These are phyloP conservation scores for Brachionus asplanchnoidis DNA, from an alignment of 1,140 invertebrate species.

Conservation along the genomic window DNA sequence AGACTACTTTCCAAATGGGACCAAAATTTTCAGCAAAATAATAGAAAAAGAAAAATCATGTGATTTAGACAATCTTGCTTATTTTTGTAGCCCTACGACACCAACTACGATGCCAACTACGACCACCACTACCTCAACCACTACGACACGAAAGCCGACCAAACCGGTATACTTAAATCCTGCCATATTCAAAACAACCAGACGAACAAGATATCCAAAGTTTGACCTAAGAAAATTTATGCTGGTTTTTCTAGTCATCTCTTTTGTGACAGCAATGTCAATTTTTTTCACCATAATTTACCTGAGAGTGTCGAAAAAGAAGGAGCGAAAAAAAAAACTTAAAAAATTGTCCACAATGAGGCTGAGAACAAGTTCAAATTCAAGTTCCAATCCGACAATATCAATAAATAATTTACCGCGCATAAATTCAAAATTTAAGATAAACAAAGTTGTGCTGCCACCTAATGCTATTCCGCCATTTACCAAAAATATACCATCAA, in stretches of 20 bases:
- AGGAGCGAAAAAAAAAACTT: neutral
- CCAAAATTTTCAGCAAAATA: neutral
- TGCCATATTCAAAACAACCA: neutral
- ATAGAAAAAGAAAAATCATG: constrained; percentile 6
- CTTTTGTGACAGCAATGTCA: neutral
- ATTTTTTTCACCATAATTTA: constrained; percentile 23
- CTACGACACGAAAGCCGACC: neutral
- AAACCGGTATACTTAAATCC: neutral
- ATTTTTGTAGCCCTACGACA: neutral
- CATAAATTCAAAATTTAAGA: constrained; percentile 11
- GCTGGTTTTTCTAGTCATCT: neutral
- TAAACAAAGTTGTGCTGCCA: neutral
- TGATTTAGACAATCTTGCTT: neutral
- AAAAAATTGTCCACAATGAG: neutral
- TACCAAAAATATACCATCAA: neutral
- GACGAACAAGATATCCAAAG: neutral
- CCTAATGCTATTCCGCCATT: constrained; percentile 26
- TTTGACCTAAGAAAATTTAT: constrained; percentile 9
- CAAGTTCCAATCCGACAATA: neutral
- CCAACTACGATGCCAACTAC: neutral
- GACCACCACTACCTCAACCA: neutral
- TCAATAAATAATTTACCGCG: neutral
- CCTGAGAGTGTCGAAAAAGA: neutral
- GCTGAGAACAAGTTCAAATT: neutral
- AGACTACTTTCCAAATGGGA: neutral